Evolutionary conservation across 2,113 vertebrate genomes (phyloP), one percentile per base, ranked within the genome.

Genomic region (Pedionomus torquatus): DNA sequence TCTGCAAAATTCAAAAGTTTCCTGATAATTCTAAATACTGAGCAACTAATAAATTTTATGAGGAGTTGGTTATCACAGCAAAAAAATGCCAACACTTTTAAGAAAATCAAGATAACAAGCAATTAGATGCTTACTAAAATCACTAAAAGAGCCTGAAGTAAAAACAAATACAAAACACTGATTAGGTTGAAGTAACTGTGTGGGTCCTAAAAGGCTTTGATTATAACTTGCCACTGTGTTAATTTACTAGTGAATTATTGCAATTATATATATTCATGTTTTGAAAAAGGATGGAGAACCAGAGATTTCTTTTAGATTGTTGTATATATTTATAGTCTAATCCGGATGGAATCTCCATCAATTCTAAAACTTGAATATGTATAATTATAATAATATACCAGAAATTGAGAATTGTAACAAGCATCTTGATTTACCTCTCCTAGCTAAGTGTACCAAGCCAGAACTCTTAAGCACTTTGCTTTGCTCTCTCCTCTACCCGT

Each of bases 261-360:
- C 65, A 94, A 89, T 96, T 95, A 89, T 64, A 71, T 82, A 76
- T 87, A 96, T 95, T 97, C 72, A 91, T 92, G 64, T 84, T 94
- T 90, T 93, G 57, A 41, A 75, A 92, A 95, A 91, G 61, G 26
- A 1, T 89, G 54, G n/a, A 76, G 65, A 94, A 63, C 26, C 30
- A 61, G 28, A 79, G 37, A 84, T 84, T 87, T 92, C n/a, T 87
- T 89, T 14, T 76, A 46, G 57, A 82, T 83, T 31, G 14, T 79
- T 96, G 2, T 65, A 28, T 89, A 57, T 97, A 76, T 96, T 87
- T 95, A 57, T 88, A 91, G 89, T 24, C 30, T 90, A 81, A 74
- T 90, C 54, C 91, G 68, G 68, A 86, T 0, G 0, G 79, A 92
- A 52, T 82, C 66, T 55, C 41, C 79, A 74, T 24, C 20, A 83